Percentiles rank a stretch among this genome's conserved stretches.
phyloP scores from a whole-genome alignment of 1,140 invertebrate genomes.

The Calliopsis andreniformis region DNA sequence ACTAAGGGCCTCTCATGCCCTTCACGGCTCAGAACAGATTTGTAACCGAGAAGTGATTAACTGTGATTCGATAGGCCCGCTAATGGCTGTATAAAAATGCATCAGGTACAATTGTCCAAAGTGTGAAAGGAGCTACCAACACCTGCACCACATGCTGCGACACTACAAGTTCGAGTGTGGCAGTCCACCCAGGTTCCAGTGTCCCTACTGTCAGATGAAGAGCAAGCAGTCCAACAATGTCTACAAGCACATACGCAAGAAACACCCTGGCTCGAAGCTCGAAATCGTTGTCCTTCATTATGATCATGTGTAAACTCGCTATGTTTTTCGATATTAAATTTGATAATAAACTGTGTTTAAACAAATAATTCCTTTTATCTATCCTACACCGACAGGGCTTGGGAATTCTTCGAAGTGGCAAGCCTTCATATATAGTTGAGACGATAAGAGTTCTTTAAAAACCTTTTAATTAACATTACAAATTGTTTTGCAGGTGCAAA shows the following conservation, averaged over 20 bases:
- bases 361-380: too few species aligned
- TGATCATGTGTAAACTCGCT: neutral
- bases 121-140: conserved; percentile 73
- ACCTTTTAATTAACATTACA: neutral
- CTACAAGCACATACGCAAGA: conserved; percentile 69
- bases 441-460: too few species aligned
- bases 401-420: too few species aligned
- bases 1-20: too few species aligned
- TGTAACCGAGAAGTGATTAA: conserved; percentile 55
- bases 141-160: conserved; percentile 76
- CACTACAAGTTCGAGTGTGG: conserved; percentile 86
- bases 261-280: conserved; percentile 60
- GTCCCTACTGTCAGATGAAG: conserved; percentile 79
- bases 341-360: neutral
- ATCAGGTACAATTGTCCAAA: conserved; percentile 65
- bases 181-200: conserved; percentile 85
- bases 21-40: too few species aligned
- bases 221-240: conserved; percentile 70
- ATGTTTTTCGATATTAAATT: neutral
- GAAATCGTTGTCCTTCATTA: conserved; percentile 38
- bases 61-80: neutral
- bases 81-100: conserved; percentile 16
- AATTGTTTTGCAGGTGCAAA: conserved; percentile 4
- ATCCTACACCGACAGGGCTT: too few species aligned
- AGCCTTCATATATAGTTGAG: too few species aligned